Conservation (phyloP, 2,797 vertebrate genomes). For the Sebastes taczanowskii region DNA sequence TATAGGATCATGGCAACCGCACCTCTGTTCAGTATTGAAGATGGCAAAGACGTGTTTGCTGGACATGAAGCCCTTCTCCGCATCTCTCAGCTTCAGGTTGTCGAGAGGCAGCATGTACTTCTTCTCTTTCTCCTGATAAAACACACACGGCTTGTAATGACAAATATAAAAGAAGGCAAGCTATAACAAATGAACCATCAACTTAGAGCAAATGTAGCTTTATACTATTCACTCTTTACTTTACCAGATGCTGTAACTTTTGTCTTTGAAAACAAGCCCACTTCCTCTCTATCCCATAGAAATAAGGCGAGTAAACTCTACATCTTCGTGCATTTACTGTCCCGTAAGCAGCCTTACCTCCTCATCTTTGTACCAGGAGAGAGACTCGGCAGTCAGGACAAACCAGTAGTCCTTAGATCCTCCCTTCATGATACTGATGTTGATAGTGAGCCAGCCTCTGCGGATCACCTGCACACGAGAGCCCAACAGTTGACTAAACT, state of each 20-base stretch:
- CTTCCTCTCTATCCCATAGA: not conserved
- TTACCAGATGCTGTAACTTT: not conserved
- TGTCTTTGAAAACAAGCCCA: not conserved
- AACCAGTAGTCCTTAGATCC: conserved; percentile 99
- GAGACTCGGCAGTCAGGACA: conserved; percentile 92
- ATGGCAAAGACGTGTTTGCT: conserved; percentile 95
- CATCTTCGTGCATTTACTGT: not conserved
- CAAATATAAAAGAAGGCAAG: not conserved
- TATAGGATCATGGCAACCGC: conserved; percentile 8
- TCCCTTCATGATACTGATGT: conserved; percentile 99
- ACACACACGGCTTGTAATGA: not conserved
- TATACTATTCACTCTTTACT: not conserved
- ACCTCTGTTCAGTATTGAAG: conserved; percentile 98
- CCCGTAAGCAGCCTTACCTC: conserved; percentile 82
- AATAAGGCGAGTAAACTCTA: not conserved
- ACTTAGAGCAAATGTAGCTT: not conserved
- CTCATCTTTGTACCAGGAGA: conserved; percentile 98
- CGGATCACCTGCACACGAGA: conserved; percentile 89
- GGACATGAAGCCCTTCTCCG: conserved; percentile 98
- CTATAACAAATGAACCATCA: not conserved
- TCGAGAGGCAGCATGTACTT: conserved; percentile 98
- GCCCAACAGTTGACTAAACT: conserved; percentile 21
- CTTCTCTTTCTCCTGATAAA: conserved; percentile 95
- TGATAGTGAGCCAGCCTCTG: conserved; percentile 95
- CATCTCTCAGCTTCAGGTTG: conserved; percentile 96